Base-by-base conservation (phyloP, 2,113 vertebrate genomes). In the Hippocampus barbouri region DNA sequence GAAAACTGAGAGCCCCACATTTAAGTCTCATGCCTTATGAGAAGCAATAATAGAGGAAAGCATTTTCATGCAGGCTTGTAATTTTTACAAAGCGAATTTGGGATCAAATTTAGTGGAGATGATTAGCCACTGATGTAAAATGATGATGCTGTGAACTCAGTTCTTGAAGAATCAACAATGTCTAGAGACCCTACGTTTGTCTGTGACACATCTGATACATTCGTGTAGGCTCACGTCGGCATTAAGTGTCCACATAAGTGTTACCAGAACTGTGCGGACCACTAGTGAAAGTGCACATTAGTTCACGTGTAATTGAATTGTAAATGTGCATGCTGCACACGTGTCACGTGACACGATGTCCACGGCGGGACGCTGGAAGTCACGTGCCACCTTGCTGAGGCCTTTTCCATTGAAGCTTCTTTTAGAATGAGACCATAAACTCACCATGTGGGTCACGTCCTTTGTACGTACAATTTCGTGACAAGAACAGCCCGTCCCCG, bases 331-430 rank as follows among this genome's bases (percentile, higher is more conserved):
- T 41, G 14, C 69, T 56, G 81, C 77, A 74, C 76, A 76, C 70
- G 51, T 41, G 67, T 34, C 78, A 83, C 81, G 79, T 87, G 81
- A 80, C 72, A 74, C 71, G 34, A 49, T 53, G 49, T 63, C 64
- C 23, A 8, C n/a, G 21, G 66, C 53, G 25, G 68, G 78, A 83
- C 66, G 30, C 73, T 57, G 5, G 47, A 53, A 49, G 14, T 69
- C 83, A 65, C 71, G 82, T 72, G 80, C 78, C 47, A 45, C 14
- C 68, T 59, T 59, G 20, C 45, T 20, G 4, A 66, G 70, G 71
- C 80, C 72, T 77, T 77, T 78, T 20, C 20, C 69, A 68, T 51
- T 34, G 8, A 60, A 59, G 51, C 54, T 71, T 23, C 64, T 21
- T 14, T 27, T 27, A 3, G 8, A 12, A 51, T 2, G 56, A 57